A percentile compares a stretch with the other conserved stretches of the same genome.
These are phyloP conservation scores for Mesorhabditis spiculigera DNA, from an alignment of 2,888 invertebrate species.

Conservation along the genomic window DNA sequence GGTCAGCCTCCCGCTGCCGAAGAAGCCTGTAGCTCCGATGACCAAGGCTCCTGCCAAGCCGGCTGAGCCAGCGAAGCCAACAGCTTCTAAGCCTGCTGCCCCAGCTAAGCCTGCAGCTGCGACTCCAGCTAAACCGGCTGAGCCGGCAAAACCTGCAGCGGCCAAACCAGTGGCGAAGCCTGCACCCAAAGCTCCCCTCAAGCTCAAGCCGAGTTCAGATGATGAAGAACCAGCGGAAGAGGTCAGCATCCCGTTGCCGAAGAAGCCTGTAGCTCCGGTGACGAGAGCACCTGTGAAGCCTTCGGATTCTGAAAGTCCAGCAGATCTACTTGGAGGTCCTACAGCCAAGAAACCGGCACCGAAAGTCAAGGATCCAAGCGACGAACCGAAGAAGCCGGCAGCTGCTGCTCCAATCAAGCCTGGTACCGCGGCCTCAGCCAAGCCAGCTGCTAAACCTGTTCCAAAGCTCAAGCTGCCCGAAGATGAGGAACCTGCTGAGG, in stretches of 20 bases:
- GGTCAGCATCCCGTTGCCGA: conserved; percentile 9
- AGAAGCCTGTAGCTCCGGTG: conserved; percentile 7
- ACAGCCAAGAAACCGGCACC: conserved; percentile 22
- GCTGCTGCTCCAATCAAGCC: conserved; percentile 18
- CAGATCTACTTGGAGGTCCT: conserved; percentile 27
- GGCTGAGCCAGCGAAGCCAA: not conserved
- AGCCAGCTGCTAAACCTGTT: conserved; percentile 9
- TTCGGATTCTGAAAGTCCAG: conserved; percentile 24
- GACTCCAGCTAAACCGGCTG: conserved; percentile 9
- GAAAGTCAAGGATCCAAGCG: not conserved
- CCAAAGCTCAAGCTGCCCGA: conserved; percentile 5
- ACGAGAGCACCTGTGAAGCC: conserved; percentile 14
- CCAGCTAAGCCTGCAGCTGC: not conserved
- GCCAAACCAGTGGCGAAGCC: conserved; percentile 10
- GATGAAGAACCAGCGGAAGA: conserved; percentile 11
- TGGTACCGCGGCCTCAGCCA: conserved; percentile 8
- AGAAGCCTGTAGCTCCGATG: not conserved
- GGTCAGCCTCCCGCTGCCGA: not conserved
- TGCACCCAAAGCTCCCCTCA: conserved; percentile 10
- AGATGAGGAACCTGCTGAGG: conserved; percentile 18
- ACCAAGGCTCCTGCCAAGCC: conserved; percentile 5
- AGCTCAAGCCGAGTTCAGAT: conserved; percentile 10
- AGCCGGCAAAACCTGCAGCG: not conserved
- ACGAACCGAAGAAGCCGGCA: conserved; percentile 11
- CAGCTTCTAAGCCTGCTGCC: not conserved